Percentiles rank a stretch among this genome's conserved stretches.
phyloP scores from a whole-genome alignment of 2,113 vertebrate species.

The Sebastes fasciatus region DNA sequence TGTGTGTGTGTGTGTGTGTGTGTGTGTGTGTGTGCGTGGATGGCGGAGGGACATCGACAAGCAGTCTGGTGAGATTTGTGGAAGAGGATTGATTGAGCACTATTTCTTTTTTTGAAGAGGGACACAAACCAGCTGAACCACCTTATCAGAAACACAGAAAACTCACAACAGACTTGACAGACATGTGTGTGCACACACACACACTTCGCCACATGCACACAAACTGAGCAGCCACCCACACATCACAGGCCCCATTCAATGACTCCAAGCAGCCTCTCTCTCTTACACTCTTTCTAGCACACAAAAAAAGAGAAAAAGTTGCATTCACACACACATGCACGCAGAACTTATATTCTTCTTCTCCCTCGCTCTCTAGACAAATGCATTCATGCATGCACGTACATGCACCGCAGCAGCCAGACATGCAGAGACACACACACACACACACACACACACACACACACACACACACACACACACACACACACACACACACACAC shows the following conservation, averaged over 20 bases:
- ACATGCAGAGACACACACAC: constrained; percentile 39
- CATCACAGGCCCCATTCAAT: constrained; percentile 64
- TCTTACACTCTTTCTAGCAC: constrained; percentile 50
- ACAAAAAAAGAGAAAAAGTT: constrained; percentile 65
- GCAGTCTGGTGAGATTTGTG: constrained; percentile 19
- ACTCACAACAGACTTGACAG: constrained; percentile 66
- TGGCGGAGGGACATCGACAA: background rate
- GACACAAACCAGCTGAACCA: constrained; percentile 34
- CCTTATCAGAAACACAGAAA: constrained; percentile 44
- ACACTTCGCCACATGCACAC: constrained; percentile 49
- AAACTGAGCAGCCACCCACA: constrained; percentile 64
- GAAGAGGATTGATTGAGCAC: constrained; percentile 36
- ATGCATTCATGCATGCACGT: constrained; percentile 41
- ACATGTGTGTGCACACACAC: constrained; percentile 26
- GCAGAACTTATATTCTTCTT: constrained; percentile 49
- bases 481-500: constrained; percentile 15
- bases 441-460: constrained; percentile 21
- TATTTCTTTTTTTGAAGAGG: constrained; percentile 30
- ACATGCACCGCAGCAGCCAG: constrained; percentile 24
- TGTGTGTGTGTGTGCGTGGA: background rate
- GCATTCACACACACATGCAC: constrained; percentile 48
- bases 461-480: constrained; percentile 35
- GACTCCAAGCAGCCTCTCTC: constrained; percentile 50
- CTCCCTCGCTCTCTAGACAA: constrained; percentile 48
- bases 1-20: constrained; percentile 1